Base-by-base conservation (phyloP, 2,113 vertebrate genomes). In the Gymnogyps californianus region DNA sequence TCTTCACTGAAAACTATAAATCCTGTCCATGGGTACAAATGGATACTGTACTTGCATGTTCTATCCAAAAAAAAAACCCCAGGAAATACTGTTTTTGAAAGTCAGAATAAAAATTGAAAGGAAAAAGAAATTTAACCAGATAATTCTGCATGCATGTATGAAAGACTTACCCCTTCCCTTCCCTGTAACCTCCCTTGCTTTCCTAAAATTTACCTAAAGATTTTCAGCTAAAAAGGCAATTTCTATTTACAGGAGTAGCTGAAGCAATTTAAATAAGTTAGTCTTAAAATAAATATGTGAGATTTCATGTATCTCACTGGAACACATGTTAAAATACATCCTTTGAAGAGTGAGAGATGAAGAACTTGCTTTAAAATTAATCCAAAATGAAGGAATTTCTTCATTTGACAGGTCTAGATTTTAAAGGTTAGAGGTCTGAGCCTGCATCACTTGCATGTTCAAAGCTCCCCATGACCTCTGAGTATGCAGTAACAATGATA, bases 221-320 rank as follows among this genome's bases (percentile, higher is more conserved):
- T 61, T 92, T 96, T 90, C 11, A 24, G 36, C 47, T 89, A 46
- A 38, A 70, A 64, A 65, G 29, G 38, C 25, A 36, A 64, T 83
- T 81, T 69, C 83, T 96, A 89, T 96, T 95, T 89, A 95, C 81
- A 80, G 51, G 36, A 55, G 22, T 69, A 93, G 84, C 85, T 78
- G 82, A 87, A 80, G 84, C 17, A 81, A 55, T 76, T 91, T 64
- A 61, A 95, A 83, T 67, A 90, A 95, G 22, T 15, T 55, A 80
- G 31, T 59, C 69, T 95, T 96, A 91, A 89, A 90, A 96, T 94
- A 97, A 85, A 91, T 44, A 88, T 25, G 38, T 69, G 65, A 87
- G 44, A 70, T 95, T 93, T 78, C 58, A 65, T 70, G 54, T 64
- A 85, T 74, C 66, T 87, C 78, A 31, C 20, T 55, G 79, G 82